Base-by-base conservation (phyloP, 1,140 invertebrate genomes). In the Nilaparvata lugens region DNA sequence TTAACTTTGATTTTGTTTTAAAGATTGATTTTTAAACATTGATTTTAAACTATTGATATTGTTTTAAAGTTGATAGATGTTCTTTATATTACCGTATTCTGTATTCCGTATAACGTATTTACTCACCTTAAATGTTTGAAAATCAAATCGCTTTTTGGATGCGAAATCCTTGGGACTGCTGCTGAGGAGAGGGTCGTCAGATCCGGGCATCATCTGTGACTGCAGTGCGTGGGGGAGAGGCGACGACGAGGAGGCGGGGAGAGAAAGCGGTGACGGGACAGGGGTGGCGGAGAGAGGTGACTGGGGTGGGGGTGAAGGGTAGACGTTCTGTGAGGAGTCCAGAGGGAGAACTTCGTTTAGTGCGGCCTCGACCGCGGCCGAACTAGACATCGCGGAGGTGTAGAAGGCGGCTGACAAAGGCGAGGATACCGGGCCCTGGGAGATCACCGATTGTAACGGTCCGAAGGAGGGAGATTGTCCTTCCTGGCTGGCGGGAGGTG, bases 341-440 rank as follows among this genome's bases (percentile, higher is more conserved):
- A 85, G 85, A 2, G 88, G 87, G 16, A 91, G 71, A 0, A 91
- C 87, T 71, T 90, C 88, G 68, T 85, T 85, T 23, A 91, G 71
- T 0, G 88, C 87, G 71, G 89, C 86, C 72, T 90, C 88, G 0
- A 91, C 87, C 63, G 88, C 88, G 64, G 88, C 88, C 16, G 87
- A 87, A 53, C 86, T 89, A 0, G 87, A 89, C 79, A 90, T 89
- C 18, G 86, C 86, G n/a, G 85, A 85, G n/a, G 87, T 88, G 70
- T 88, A 91, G 71, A 89, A 90, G 0, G 87, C 87, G 24, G 87
- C 86, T 1, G 87, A 86, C 0, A 90, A 70, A 0, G 87, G 87
- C 2, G 83, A 84, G 6, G 83, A 85, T 1, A 82, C 81, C 56
- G 84, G 83, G 16, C 60, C 64, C 28, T 65, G 66, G 2, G 69